Evolutionary conservation across 2,797 vertebrate species (phyloP).

Genomic region (Luscinia megarhynchos): DNA sequence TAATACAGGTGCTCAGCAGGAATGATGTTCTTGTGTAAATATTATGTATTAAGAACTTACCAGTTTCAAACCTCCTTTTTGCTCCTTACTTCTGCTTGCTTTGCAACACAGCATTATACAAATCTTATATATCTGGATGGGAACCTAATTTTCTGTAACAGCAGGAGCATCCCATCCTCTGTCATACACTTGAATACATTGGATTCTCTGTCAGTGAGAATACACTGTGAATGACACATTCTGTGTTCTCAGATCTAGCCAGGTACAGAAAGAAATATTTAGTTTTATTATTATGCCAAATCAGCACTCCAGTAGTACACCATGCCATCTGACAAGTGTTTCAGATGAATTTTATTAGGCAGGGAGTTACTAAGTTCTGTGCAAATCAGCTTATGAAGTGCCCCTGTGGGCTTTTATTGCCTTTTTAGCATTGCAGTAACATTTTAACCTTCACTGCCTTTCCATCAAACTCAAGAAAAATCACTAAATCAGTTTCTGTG

Average conservation of each 20-base stretch:
- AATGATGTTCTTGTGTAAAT: neutral
- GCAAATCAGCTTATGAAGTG: neutral
- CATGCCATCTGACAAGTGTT: neutral
- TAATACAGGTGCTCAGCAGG: neutral
- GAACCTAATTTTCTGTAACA: neutral
- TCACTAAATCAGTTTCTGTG: slow-evolving; percentile 1
- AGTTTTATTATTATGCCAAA: neutral
- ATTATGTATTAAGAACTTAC: neutral
- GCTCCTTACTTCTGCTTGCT: neutral
- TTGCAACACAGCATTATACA: neutral
- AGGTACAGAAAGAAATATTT: neutral
- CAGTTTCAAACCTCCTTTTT: neutral
- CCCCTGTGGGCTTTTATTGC: neutral
- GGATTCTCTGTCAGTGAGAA: neutral
- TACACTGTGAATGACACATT: neutral
- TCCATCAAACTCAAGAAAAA: slow-evolving; percentile 17
- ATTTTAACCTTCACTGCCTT: slow-evolving; percentile 7
- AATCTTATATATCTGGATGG: neutral
- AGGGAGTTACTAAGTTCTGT: neutral
- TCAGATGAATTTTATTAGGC: neutral
- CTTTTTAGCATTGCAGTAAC: neutral
- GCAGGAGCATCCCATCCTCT: neutral
- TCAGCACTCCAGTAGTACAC: neutral
- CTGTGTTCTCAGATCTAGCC: neutral
- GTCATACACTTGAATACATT: neutral